A percentile compares a stretch with the other conserved stretches of the same genome.
These are phyloP conservation scores for Xestia c-nigrum DNA, from an alignment of 2,888 invertebrate species.

Conservation along the genomic window DNA sequence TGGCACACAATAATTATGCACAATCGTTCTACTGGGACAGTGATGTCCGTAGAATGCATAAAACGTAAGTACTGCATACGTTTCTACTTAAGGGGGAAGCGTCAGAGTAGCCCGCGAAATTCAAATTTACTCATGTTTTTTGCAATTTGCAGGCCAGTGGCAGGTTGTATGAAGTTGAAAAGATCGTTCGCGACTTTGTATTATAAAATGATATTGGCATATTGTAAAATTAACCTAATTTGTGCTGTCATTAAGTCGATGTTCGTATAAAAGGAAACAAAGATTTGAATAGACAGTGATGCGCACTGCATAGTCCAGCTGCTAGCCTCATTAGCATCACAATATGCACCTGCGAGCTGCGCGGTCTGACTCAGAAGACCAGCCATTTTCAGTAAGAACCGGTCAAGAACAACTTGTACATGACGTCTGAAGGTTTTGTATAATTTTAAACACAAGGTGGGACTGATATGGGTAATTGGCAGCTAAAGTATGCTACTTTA, in stretches of 20 bases:
- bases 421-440: slow-evolving; percentile 50
- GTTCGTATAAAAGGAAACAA: neutral
- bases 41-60: slow-evolving; percentile 43
- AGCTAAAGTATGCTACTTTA: neutral
- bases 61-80: slow-evolving; percentile 2
- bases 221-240: neutral
- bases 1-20: slow-evolving; percentile 35
- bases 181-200: no score
- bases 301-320: slow-evolving; percentile 52
- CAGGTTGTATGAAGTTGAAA: no score
- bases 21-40: slow-evolving; percentile 31
- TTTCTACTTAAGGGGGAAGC: neutral
- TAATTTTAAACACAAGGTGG: slow-evolving; percentile 32
- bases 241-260: neutral
- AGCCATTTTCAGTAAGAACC: slow-evolving; percentile 39
- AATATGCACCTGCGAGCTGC: slow-evolving; percentile 49
- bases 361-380: slow-evolving; percentile 35
- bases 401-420: slow-evolving; percentile 55
- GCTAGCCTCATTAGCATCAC: slow-evolving; percentile 58
- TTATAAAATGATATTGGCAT: no score
- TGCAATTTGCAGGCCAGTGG: no score
- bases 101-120: no score
- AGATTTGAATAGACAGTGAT: slow-evolving; percentile 22
- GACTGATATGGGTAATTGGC: slow-evolving; percentile 20
- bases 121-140: no score